Conservation (phyloP, 1,140 invertebrate species). For the Penaeus chinensis region DNA sequence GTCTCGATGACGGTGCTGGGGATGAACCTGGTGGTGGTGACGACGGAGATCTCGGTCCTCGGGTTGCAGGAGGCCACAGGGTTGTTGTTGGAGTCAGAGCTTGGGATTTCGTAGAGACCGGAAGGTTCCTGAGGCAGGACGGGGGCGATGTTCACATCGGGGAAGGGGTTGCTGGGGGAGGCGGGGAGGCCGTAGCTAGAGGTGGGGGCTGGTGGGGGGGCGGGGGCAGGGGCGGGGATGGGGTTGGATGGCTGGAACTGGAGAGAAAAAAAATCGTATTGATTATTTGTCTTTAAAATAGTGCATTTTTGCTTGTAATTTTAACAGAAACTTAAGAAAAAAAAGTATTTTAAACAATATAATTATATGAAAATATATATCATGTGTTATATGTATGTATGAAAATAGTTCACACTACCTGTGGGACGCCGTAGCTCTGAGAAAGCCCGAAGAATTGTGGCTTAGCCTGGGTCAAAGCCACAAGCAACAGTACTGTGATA, state of each 20-base stretch:
- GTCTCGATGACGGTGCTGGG: slow-evolving; percentile 47
- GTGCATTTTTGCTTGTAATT: no score
- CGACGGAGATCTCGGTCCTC: slow-evolving; percentile 18
- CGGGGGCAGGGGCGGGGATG: slow-evolving; percentile 5
- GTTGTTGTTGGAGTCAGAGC: slow-evolving; percentile 1
- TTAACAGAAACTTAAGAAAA: no score
- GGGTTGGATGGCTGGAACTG: neutral
- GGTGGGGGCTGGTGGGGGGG: slow-evolving; percentile 6
- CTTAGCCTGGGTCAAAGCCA: no score
- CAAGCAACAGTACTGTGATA: no score
- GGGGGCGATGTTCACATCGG: neutral
- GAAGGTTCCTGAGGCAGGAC: slow-evolving; percentile 4
- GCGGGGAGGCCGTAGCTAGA: neutral
- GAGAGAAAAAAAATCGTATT: neutral
- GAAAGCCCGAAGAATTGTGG: no score
- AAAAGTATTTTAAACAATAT: no score
- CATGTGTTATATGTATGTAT: no score
- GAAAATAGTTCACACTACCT: no score
- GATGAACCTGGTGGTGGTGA: slow-evolving; percentile 38
- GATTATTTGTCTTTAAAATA: no score
- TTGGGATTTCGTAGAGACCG: slow-evolving; percentile 31
- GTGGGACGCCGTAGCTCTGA: no score
- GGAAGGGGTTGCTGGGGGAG: slow-evolving; percentile 37
- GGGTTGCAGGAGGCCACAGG: slow-evolving; percentile 25
- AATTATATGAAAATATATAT: no score